Evolutionary conservation across 2,888 invertebrate genomes (phyloP).

Genomic region (Papilio gigon): DNA sequence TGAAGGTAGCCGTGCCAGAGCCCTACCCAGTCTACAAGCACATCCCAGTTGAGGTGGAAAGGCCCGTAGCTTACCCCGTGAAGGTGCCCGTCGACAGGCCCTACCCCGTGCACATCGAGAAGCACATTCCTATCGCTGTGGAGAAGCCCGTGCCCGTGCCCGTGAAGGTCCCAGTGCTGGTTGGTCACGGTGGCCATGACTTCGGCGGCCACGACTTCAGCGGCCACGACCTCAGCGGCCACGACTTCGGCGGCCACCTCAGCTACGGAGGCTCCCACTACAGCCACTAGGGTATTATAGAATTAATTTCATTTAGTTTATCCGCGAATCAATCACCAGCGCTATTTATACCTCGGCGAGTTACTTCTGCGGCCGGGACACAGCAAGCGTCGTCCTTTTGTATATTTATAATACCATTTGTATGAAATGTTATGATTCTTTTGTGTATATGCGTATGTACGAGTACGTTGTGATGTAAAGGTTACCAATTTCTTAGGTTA

Average conservation of each 20-base stretch:
- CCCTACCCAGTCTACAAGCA: constrained; percentile 86
- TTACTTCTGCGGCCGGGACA: constrained; percentile 69
- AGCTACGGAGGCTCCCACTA: constrained; percentile 57
- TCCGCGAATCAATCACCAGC: constrained; percentile 58
- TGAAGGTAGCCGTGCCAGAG: constrained; percentile 82
- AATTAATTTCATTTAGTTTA: constrained; percentile 58
- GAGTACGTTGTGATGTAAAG: constrained; percentile 78
- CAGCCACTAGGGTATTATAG: constrained; percentile 69
- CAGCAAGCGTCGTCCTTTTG: constrained; percentile 67
- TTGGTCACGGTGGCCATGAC: constrained; percentile 42
- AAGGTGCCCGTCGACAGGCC: constrained; percentile 86
- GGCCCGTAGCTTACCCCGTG: constrained; percentile 84
- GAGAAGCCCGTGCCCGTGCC: constrained; percentile 83
- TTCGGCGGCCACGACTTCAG: constrained; percentile 4
- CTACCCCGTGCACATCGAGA: constrained; percentile 82
- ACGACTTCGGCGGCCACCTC: constrained; percentile 51
- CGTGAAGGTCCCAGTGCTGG: constrained; percentile 77
- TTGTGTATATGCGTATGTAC: constrained; percentile 69
- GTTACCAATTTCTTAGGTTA: constrained; percentile 76
- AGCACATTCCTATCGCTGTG: constrained; percentile 72
- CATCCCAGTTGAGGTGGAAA: constrained; percentile 84
- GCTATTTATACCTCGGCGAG: constrained; percentile 66
- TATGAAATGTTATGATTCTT: constrained; percentile 66
- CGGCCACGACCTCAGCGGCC: constrained; percentile 49
- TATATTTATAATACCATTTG: constrained; percentile 76